Percentiles rank a stretch among this genome's conserved stretches.
phyloP scores from a whole-genome alignment of 2,113 vertebrate species.

The Seriola quinqueradiata region DNA sequence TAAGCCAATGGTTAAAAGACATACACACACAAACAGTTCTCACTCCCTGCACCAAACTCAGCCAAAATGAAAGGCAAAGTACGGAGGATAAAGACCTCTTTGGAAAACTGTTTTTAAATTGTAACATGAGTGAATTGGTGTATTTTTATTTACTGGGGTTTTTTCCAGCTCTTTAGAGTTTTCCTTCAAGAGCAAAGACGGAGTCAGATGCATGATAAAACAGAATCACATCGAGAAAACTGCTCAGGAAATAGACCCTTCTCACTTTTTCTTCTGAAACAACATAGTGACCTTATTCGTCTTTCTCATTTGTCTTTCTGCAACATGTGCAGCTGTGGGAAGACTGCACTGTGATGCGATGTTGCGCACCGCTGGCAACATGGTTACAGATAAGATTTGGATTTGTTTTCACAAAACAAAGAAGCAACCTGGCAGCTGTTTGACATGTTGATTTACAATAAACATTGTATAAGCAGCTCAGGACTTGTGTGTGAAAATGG shows the following conservation, averaged over 20 bases:
- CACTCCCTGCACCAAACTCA: background rate
- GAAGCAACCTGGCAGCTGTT: background rate
- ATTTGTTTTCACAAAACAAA: background rate
- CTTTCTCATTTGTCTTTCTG: background rate
- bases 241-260: background rate
- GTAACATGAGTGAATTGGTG: background rate
- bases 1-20: conserved; percentile 41
- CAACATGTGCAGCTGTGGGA: background rate
- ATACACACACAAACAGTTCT: conserved; percentile 2
- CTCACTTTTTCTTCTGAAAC: background rate
- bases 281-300: background rate
- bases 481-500: background rate
- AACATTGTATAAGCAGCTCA: background rate
- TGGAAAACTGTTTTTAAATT: background rate
- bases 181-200: background rate
- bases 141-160: background rate
- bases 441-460: conserved; percentile 6
- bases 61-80: background rate
- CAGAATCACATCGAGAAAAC: background rate
- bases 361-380: background rate
- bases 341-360: background rate
- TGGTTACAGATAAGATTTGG: conserved; percentile 2
- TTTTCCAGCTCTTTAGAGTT: background rate
- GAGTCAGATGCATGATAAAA: background rate
- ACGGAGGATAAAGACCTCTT: background rate